Percentiles rank a stretch among this genome's conserved stretches.
Evolutionary conservation across 1,140 invertebrate genomes (phyloP).

Genomic region (Tigriopus japonicus): DNA sequence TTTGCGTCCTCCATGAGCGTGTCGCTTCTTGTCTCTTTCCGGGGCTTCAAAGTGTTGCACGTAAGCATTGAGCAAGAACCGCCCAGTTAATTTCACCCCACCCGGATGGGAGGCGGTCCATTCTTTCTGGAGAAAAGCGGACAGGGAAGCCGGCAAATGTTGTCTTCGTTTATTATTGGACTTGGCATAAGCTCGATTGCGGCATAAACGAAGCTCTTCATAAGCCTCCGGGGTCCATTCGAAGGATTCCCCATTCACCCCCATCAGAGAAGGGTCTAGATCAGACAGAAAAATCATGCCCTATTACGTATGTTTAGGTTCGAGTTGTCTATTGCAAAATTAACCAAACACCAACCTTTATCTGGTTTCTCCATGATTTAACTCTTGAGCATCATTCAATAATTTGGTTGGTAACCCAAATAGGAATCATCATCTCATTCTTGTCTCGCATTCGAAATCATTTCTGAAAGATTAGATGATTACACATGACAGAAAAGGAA

Average conservation of each 20-base stretch:
- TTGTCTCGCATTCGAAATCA: too few relatives aligned
- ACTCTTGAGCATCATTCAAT: too few relatives aligned
- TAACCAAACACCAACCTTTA: too few relatives aligned
- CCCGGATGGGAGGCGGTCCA: neutral
- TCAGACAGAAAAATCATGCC: too few relatives aligned
- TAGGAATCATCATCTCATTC: too few relatives aligned
- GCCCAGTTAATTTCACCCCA: neutral
- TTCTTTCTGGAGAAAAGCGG: neutral
- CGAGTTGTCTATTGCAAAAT: too few relatives aligned
- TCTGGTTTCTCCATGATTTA: too few relatives aligned
- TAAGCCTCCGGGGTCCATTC: neutral
- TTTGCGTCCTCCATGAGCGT: neutral
- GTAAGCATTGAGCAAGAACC: neutral
- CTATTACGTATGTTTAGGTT: too few relatives aligned
- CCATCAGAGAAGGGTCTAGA: too few relatives aligned
- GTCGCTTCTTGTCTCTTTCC: neutral
- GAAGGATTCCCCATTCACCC: neutral
- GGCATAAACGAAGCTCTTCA: constrained; percentile 1
- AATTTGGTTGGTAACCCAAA: too few relatives aligned
- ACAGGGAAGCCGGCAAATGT: neutral
- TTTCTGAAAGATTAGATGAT: too few relatives aligned
- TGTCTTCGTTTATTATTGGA: neutral
- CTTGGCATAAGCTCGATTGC: constrained; percentile 7
- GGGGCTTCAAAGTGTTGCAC: constrained; percentile 1
- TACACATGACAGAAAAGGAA: too few relatives aligned